These are phyloP conservation scores for Petromus typicus DNA, from an alignment of 2,113 vertebrate species.

Conservation along the genomic window DNA sequence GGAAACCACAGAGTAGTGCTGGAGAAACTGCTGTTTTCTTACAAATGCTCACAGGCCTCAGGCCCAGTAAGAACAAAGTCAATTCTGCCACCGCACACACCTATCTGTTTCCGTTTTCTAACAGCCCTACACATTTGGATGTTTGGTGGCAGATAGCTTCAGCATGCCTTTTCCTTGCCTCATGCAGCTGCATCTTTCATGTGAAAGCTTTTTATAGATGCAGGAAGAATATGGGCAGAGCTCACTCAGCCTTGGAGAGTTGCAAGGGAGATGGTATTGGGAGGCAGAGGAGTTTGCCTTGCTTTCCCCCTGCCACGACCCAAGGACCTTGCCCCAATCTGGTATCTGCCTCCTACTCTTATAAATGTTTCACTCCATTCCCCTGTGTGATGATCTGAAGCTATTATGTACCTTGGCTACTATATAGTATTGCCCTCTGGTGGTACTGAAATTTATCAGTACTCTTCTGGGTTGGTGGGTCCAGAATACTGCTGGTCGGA, in stretches of 20 bases:
- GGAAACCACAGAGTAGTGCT: constrained; percentile 55
- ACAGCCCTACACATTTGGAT: not conserved
- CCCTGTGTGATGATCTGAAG: not conserved
- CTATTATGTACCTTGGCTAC: not conserved
- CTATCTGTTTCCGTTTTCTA: constrained; percentile 34
- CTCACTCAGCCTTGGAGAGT: not conserved
- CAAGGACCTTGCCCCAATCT: not conserved
- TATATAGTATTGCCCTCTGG: constrained; percentile 72
- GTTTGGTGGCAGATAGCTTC: not conserved
- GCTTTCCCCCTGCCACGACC: not conserved
- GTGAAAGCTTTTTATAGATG: not conserved
- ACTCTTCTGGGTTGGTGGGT: not conserved
- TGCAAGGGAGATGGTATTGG: not conserved
- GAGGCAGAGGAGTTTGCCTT: not conserved
- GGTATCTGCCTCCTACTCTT: not conserved
- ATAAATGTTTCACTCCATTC: not conserved
- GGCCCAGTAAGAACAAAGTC: not conserved
- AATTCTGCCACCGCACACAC: not conserved
- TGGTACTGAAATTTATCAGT: constrained; percentile 41
- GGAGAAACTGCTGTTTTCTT: constrained; percentile 55
- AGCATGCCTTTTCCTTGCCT: not conserved
- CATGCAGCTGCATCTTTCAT: not conserved
- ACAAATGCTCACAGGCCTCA: not conserved
- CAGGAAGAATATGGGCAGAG: not conserved
- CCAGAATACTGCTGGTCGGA: not conserved